phyloP scores from a whole-genome alignment of 2,113 vertebrate genomes.

The Lamprologus ornatipinnis region DNA sequence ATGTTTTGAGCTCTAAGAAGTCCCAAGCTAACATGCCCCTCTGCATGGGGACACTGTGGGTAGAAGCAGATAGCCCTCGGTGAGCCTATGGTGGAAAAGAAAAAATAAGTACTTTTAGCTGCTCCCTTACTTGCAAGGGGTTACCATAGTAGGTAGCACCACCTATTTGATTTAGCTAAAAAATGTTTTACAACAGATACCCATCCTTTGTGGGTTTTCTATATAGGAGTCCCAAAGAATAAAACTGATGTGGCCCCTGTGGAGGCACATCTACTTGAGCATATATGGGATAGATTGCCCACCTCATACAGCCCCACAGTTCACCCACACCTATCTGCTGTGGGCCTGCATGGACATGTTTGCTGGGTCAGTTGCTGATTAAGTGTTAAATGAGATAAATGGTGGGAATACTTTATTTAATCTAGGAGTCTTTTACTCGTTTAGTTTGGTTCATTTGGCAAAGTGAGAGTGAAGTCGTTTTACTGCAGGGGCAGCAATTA shows the following conservation, averaged over 20 bases:
- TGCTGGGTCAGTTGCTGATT: neutral
- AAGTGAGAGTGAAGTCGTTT: neutral
- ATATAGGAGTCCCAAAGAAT: neutral
- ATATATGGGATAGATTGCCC: neutral
- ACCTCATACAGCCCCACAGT: neutral
- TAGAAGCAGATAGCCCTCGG: neutral
- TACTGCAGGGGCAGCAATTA: neutral
- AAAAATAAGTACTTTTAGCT: neutral
- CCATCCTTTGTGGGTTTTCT: neutral
- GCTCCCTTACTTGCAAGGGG: neutral
- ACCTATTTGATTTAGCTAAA: neutral
- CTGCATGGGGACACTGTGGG: neutral
- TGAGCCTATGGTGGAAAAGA: neutral
- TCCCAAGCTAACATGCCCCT: neutral
- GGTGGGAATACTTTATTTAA: neutral
- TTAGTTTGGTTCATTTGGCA: neutral
- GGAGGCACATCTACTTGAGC: neutral
- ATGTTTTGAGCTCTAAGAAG: neutral
- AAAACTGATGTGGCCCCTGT: neutral
- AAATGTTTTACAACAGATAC: neutral
- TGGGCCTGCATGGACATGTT: neutral
- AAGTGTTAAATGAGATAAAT: neutral
- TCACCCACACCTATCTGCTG: neutral
- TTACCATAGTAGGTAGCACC: neutral
- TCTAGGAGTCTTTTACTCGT: neutral